A percentile compares a stretch with the other conserved stretches of the same genome.
Evolutionary conservation across 1,140 invertebrate genomes (phyloP).

Genomic region (Propsilocerus akamusi): DNA sequence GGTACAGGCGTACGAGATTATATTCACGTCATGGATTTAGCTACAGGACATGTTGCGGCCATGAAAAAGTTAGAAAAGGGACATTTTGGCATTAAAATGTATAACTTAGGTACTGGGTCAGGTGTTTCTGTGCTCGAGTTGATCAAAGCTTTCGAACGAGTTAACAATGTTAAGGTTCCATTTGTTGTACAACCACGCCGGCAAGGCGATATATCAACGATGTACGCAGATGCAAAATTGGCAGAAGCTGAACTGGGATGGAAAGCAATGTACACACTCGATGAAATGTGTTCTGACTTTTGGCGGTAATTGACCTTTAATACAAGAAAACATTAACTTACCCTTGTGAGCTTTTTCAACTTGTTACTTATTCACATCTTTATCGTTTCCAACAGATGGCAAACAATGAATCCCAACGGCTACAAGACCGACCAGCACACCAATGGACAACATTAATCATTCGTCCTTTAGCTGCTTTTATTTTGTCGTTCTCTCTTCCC

Average conservation of each 20-base stretch:
- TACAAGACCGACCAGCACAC: background rate
- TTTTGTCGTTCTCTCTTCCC: too few species aligned
- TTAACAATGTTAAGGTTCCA: constrained; percentile 41
- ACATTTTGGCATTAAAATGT: constrained; percentile 36
- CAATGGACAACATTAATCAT: too few species aligned
- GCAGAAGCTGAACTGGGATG: constrained; percentile 24
- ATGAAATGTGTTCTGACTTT: background rate
- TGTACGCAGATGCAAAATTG: constrained; percentile 49
- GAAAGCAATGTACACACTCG: background rate
- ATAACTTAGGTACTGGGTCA: constrained; percentile 16
- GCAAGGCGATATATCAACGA: constrained; percentile 51
- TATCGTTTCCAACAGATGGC: too few species aligned
- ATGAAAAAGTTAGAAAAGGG: constrained; percentile 40
- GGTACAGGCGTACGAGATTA: constrained; percentile 87
- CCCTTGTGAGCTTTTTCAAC: too few species aligned
- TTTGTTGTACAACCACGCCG: constrained; percentile 41
- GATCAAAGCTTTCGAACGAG: constrained; percentile 51
- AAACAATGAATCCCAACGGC: background rate
- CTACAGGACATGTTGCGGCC: constrained; percentile 72
- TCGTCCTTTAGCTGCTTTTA: too few species aligned
- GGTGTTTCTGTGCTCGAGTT: constrained; percentile 49
- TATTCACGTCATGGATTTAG: constrained; percentile 86
- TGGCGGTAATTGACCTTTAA: too few species aligned
- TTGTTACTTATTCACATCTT: too few species aligned
- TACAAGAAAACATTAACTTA: too few species aligned